These are phyloP conservation scores for Dicranocentrus wangi DNA, from an alignment of 2,888 invertebrate genomes.

Conservation along the genomic window DNA sequence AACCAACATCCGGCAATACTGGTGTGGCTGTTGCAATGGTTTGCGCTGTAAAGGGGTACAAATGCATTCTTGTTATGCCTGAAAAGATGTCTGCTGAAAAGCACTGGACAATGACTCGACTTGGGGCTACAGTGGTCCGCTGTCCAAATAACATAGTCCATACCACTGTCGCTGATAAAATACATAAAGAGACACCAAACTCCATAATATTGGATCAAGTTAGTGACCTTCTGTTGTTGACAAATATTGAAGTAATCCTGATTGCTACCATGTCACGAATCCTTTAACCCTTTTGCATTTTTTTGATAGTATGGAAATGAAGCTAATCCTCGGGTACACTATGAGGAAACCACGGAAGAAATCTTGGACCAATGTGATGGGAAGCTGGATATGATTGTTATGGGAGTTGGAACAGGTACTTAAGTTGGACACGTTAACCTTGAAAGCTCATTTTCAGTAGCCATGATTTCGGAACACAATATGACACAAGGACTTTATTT, in stretches of 20 bases:
- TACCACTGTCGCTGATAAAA: constrained; percentile 77
- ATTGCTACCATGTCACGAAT: background rate
- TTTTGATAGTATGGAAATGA: constrained; percentile 77
- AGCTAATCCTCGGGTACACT: constrained; percentile 79
- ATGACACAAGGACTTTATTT: too few relatives aligned
- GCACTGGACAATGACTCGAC: constrained; percentile 78
- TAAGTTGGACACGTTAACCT: too few relatives aligned
- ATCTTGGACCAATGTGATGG: constrained; percentile 78
- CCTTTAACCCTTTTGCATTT: background rate
- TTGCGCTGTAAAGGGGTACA: constrained; percentile 79
- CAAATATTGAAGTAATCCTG: background rate
- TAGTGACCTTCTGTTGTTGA: constrained; percentile 19
- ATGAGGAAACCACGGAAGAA: constrained; percentile 79
- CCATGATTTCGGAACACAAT: too few relatives aligned
- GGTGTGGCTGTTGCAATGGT: constrained; percentile 83
- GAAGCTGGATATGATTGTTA: constrained; percentile 77
- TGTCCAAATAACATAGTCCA: constrained; percentile 78
- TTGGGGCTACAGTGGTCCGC: constrained; percentile 79
- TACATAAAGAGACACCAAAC: constrained; percentile 78
- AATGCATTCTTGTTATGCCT: constrained; percentile 80
- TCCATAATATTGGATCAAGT: constrained; percentile 79
- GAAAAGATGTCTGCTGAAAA: constrained; percentile 81
- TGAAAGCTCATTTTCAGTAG: background rate
- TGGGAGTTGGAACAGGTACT: constrained; percentile 74
- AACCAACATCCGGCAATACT: constrained; percentile 78